Evolutionary conservation across 30 jellyfish, hydroid and myxozoan genomes (phyloP).

Genomic region (Aurelia sp.): DNA sequence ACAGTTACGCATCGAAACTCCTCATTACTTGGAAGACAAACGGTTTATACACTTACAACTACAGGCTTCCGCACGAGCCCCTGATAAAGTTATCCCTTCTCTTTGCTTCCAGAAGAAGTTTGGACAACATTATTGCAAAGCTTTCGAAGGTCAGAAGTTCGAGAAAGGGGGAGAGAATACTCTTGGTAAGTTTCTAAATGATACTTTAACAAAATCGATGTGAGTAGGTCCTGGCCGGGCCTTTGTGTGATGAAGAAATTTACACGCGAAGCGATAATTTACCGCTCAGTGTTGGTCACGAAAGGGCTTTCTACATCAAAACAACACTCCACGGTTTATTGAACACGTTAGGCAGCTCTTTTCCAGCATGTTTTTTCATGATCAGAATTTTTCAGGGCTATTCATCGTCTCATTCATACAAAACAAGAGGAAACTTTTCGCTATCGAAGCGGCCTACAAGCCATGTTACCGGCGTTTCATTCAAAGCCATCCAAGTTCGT

Average conservation of each 20-base stretch:
- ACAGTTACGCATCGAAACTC: slow-evolving; percentile 9
- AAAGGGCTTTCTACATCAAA: slow-evolving; percentile 16
- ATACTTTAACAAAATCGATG: background rate
- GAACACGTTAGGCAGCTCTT: no score
- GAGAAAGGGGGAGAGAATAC: slow-evolving; percentile 67
- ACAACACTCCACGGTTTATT: no score
- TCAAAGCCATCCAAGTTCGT: no score
- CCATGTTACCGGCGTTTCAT: no score
- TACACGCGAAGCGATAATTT: slow-evolving; percentile 15
- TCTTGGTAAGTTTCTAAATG: slow-evolving; percentile 64
- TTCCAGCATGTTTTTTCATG: no score
- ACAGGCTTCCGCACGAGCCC: slow-evolving; percentile 35
- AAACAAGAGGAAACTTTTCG: no score
- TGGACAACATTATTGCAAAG: slow-evolving; percentile 81
- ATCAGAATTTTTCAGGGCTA: no score
- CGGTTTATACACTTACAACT: slow-evolving; percentile 25
- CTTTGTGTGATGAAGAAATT: slow-evolving; percentile 32
- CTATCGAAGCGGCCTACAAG: no score
- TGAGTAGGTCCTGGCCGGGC: background rate
- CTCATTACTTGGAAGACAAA: slow-evolving; percentile 56
- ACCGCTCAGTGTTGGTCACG: slow-evolving; percentile 62
- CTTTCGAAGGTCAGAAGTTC: slow-evolving; percentile 74
- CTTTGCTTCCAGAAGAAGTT: slow-evolving; percentile 66
- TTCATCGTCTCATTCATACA: no score
- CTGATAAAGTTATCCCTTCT: background rate